Evolutionary conservation across 2,113 vertebrate species (phyloP), one percentile per base, ranked within the genome.

Genomic region (Platichthys flesus): DNA sequence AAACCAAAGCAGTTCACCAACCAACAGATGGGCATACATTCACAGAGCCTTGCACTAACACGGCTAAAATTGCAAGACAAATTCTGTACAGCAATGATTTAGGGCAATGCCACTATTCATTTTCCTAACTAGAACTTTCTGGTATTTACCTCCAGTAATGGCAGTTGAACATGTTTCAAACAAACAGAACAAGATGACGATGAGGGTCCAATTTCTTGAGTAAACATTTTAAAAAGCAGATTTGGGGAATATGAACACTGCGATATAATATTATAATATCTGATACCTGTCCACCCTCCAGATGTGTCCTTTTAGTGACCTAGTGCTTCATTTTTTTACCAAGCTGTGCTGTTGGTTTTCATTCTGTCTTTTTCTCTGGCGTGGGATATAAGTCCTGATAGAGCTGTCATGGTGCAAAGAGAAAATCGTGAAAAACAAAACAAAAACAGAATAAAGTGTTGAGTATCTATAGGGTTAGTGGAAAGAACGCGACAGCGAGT

Each of bases 391-490:
- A 37, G 45, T 52, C 20, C 20, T 20, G 4, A 52, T n/a, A 52
- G 51, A 47, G 45, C 45, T n/a, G 2, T 52, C 21, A 12, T 55
- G 24, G 37, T 31, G 37, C 42, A 31, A 31, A 31, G 31, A 31
- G 31, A 31, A 31, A 31, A 31, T 31, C 6, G 31, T 31, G 31
- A 31, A 31, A 31, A 31, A 31, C 63, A 67, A 74, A n/a, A 37
- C 6, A 72, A 63, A 45, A 47, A 57, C 9, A 28, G 76, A 85
- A 83, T 86, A 82, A 66, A 76, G 79, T 56, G 45, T 75, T 67
- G 55, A 73, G 76, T 55, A 66, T 86, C 67, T 80, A 67, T 69
- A 71, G 86, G 84, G 87, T 81, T 87, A 79, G 65, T 26, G 31
- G 28, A 79, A 26, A 55, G 58, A 75, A 74, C 37, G 74, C 2